Evolutionary conservation across 1,140 invertebrate genomes (phyloP).

Genomic region (Aphidius gifuensis): DNA sequence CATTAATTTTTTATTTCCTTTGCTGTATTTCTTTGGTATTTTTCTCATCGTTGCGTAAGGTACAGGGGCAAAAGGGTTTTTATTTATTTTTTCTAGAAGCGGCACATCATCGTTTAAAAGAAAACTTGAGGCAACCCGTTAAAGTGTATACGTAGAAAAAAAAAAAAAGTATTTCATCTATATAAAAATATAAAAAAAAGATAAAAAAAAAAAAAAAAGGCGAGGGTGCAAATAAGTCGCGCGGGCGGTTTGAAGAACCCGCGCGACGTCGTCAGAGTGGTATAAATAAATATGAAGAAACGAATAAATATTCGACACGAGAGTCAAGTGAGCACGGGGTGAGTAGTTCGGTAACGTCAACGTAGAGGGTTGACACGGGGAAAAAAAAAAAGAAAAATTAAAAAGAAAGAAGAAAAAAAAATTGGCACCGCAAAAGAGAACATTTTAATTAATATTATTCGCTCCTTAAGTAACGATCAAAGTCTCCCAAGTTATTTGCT

Average conservation of each 20-base stretch:
- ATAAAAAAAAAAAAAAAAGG: constrained; percentile 16
- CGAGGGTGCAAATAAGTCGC: constrained; percentile 47
- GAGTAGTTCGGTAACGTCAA: constrained; percentile 19
- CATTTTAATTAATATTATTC: constrained; percentile 55
- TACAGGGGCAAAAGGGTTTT: constrained; percentile 12
- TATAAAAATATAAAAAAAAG: background rate
- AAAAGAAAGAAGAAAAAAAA: constrained; percentile 33
- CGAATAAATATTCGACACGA: constrained; percentile 52
- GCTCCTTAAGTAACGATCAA: constrained; percentile 50
- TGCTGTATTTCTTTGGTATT: constrained; percentile 27
- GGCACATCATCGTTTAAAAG: constrained; percentile 41
- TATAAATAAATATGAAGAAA: constrained; percentile 51
- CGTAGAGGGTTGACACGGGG: constrained; percentile 24
- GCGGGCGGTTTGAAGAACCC: constrained; percentile 24
- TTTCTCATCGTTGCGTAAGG: constrained; percentile 6
- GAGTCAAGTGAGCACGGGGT: constrained; percentile 40
- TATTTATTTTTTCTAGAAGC: constrained; percentile 14
- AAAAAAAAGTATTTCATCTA: too few species aligned
- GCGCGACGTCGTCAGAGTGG: constrained; percentile 22
- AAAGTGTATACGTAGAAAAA: constrained; percentile 6
- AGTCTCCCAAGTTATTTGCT: constrained; percentile 26
- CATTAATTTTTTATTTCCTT: constrained; percentile 45
- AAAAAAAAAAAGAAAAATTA: constrained; percentile 14
- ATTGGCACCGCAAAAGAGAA: constrained; percentile 38
- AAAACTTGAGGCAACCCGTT: constrained; percentile 19